These are phyloP conservation scores for Rhagonycha lutea DNA, from an alignment of 2,888 invertebrate genomes.

Conservation along the genomic window DNA sequence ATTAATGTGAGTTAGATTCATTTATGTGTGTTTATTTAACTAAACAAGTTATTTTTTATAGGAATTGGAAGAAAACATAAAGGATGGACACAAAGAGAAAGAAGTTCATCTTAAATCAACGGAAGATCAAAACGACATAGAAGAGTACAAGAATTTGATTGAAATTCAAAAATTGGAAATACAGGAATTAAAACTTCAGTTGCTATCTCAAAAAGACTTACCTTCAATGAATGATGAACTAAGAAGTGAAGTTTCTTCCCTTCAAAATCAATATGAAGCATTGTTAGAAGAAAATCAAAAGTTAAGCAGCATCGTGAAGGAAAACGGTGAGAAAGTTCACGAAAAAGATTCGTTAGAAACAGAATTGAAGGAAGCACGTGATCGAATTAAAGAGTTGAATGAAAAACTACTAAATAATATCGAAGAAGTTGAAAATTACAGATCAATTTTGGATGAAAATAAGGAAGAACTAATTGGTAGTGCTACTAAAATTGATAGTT, in stretches of 20 bases:
- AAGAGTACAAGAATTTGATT: conserved; percentile 37
- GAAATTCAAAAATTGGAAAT: conserved; percentile 42
- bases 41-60: neutral
- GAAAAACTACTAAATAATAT: conserved; percentile 39
- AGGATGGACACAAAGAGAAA: conserved; percentile 7
- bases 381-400: conserved; percentile 41
- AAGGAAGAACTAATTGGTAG: conserved; percentile 48
- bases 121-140: conserved; percentile 25
- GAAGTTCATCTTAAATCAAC: neutral
- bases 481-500: conserved; percentile 41
- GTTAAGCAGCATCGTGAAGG: conserved; percentile 40
- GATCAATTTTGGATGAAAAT: conserved; percentile 45
- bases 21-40: neutral
- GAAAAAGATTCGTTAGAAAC: conserved; percentile 44
- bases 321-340: conserved; percentile 37
- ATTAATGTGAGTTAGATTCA: conserved; percentile 3
- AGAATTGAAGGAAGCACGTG: conserved; percentile 36
- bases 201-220: conserved; percentile 30
- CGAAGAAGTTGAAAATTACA: conserved; percentile 46
- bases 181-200: conserved; percentile 34
- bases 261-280: conserved; percentile 38
- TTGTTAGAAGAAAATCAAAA: conserved; percentile 43
- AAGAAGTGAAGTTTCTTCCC: conserved; percentile 10
- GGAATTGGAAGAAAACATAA: conserved; percentile 15
- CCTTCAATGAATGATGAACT: conserved; percentile 16